These are phyloP conservation scores for Microplitis mediator DNA, from an alignment of 1,140 invertebrate species.

Conservation along the genomic window DNA sequence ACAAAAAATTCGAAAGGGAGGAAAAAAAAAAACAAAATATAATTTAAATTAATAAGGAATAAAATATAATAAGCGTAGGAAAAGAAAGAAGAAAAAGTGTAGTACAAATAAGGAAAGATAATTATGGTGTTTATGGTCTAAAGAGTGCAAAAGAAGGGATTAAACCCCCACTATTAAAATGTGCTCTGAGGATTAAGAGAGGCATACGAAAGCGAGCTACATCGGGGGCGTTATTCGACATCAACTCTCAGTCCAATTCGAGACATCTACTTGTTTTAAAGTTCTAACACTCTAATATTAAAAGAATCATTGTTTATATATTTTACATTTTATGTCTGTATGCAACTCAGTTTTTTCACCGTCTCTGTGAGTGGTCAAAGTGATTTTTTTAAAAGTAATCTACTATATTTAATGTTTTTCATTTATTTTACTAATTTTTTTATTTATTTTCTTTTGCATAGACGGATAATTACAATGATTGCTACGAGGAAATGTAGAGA, in stretches of 20 bases:
- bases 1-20: background rate
- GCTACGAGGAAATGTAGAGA: background rate
- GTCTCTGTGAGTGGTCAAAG: too few relatives aligned
- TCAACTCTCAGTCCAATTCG: constrained; percentile 56
- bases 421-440: too few relatives aligned
- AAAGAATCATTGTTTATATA: background rate
- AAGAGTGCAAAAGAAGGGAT: constrained; percentile 58
- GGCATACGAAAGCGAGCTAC: constrained; percentile 54
- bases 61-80: background rate
- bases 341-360: too few relatives aligned
- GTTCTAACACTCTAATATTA: background rate
- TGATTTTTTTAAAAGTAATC: too few relatives aligned
- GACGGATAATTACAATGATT: background rate
- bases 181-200: constrained; percentile 26
- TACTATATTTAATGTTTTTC: too few relatives aligned
- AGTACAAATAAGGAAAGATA: background rate
- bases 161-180: constrained; percentile 58
- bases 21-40: background rate
- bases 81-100: background rate
- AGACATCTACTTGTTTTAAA: constrained; percentile 41
- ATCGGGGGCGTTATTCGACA: constrained; percentile 56
- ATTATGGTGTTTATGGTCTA: background rate
- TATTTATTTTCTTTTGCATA: background rate
- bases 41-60: background rate
- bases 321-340: too few relatives aligned